Conservation (phyloP, 2,888 invertebrate genomes). For the Eupithecia subumbrata region DNA sequence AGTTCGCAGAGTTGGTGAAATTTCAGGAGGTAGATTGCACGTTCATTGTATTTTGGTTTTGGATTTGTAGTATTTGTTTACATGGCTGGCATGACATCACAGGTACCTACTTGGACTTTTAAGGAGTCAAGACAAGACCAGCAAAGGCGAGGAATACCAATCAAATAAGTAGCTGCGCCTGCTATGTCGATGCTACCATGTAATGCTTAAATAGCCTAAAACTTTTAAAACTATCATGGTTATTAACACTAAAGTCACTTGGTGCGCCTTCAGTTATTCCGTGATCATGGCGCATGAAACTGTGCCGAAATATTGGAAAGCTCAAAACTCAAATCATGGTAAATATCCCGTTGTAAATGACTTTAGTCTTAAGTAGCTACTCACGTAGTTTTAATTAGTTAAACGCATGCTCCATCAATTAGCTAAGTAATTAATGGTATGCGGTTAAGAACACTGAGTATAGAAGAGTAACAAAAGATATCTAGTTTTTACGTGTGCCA, state of each 20-base stretch:
- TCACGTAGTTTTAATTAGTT: neutral
- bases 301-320: no score
- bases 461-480: neutral
- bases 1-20: slow-evolving; percentile 61
- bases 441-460: neutral
- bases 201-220: no score
- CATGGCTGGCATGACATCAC: slow-evolving; percentile 19
- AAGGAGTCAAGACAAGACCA: neutral
- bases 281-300: no score
- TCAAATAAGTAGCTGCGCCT: neutral
- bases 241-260: no score
- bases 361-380: no score
- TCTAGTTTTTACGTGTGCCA: neutral
- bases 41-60: slow-evolving; percentile 20
- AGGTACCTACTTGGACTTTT: neutral
- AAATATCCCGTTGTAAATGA: no score
- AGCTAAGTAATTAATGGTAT: slow-evolving; percentile 1
- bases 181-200: neutral
- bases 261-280: no score
- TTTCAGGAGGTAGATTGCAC: slow-evolving; percentile 68
- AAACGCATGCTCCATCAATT: slow-evolving; percentile 8
- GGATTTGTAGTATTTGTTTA: neutral
- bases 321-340: no score
- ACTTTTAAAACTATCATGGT: no score
- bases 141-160: neutral